A percentile compares a stretch with the other conserved stretches of the same genome.
phyloP scores from a whole-genome alignment of 2,797 vertebrate species.

The Myotis findleyi region DNA sequence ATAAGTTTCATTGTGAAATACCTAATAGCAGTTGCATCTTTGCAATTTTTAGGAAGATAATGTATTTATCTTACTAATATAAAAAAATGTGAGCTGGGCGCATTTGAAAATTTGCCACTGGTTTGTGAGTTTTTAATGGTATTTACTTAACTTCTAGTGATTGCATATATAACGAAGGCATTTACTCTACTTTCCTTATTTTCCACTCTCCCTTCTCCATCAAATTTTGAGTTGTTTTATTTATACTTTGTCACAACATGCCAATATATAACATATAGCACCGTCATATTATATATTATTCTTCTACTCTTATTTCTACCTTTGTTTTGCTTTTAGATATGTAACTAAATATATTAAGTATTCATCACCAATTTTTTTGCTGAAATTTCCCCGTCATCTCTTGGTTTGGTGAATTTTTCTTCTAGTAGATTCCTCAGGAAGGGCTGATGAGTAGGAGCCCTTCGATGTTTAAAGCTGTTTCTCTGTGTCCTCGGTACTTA shows the following conservation, averaged over 20 bases:
- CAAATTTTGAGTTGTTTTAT: constrained; percentile 8
- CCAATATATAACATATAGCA: not conserved
- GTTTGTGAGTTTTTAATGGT: not conserved
- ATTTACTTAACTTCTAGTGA: not conserved
- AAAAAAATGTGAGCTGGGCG: constrained; percentile 45
- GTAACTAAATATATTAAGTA: not conserved
- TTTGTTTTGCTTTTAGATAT: not conserved
- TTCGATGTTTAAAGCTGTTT: not conserved
- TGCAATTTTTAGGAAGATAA: constrained; percentile 43
- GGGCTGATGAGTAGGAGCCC: not conserved
- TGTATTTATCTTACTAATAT: constrained; percentile 51
- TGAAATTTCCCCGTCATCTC: not conserved
- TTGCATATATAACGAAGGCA: not conserved
- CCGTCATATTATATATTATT: not conserved
- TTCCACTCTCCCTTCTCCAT: not conserved
- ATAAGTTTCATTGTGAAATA: constrained; percentile 49
- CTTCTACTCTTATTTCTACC: not conserved
- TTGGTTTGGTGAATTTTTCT: not conserved
- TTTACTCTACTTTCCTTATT: not conserved
- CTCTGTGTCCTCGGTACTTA: not conserved
- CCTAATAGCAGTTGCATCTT: constrained; percentile 33
- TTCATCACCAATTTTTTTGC: not conserved
- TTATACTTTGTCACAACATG: not conserved
- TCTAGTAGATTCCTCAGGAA: not conserved
- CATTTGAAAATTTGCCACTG: constrained; percentile 54